Conservation (phyloP, 2,797 vertebrate genomes). For the Falco columbarius region DNA sequence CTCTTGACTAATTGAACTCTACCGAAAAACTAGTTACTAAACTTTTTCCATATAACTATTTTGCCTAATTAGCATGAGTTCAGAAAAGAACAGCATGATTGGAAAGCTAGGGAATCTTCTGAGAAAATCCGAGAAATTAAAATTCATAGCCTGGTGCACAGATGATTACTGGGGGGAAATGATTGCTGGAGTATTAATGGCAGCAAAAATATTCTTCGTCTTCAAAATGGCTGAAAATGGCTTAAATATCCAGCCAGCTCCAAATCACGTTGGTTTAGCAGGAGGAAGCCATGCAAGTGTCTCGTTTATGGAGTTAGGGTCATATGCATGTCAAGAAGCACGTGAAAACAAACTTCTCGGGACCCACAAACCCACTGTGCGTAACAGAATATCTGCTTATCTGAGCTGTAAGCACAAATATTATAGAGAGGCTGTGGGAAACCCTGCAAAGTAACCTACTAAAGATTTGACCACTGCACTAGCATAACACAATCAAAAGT, state of each 20-base stretch:
- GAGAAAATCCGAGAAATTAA: constrained; percentile 35
- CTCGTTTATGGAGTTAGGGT: not conserved
- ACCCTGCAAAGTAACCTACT: not conserved
- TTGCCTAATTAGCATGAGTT: not conserved
- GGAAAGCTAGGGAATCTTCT: not conserved
- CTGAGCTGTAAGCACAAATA: not conserved
- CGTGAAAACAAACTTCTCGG: not conserved
- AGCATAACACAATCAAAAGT: not conserved
- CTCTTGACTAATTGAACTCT: not conserved
- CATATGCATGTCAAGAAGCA: not conserved
- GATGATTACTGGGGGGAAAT: not conserved
- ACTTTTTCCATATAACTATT: not conserved
- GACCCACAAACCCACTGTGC: fast-evolving
- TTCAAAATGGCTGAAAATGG: not conserved
- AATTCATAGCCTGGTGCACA: not conserved
- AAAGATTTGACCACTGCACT: not conserved
- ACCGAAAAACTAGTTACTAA: not conserved
- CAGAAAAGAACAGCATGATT: not conserved
- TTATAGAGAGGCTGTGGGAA: not conserved
- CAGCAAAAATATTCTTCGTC: not conserved
- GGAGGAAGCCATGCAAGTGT: not conserved
- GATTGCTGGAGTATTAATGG: not conserved
- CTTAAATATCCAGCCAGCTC: not conserved
- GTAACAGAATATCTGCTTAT: not conserved
- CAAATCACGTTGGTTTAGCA: not conserved